Percentiles rank a stretch among this genome's conserved stretches.
Evolutionary conservation across 2,113 vertebrate genomes (phyloP).

Genomic region (Cervus canadensis): DNA sequence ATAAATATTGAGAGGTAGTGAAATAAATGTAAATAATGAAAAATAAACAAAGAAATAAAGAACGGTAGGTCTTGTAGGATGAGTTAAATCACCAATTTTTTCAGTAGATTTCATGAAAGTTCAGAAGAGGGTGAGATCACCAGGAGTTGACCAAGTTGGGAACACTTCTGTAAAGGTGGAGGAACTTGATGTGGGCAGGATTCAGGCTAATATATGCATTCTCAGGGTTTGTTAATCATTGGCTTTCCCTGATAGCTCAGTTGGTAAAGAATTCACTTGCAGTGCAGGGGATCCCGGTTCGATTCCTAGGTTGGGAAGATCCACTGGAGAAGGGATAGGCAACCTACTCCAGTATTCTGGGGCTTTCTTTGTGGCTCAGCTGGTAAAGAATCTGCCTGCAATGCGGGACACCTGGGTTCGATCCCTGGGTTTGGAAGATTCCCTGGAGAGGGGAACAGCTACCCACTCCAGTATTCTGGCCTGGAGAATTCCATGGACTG

Average conservation of each 20-base stretch:
- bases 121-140: neutral
- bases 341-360: neutral
- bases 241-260: neutral
- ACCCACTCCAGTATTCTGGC: neutral
- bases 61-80: neutral
- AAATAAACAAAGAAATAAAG: neutral
- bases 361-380: neutral
- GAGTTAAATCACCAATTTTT: neutral
- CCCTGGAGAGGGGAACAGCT: neutral
- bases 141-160: neutral
- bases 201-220: neutral
- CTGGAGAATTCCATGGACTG: neutral
- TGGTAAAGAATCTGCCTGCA: neutral
- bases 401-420: neutral
- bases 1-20: neutral
- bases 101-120: neutral
- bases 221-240: neutral
- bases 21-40: neutral
- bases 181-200: neutral
- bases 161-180: neutral
- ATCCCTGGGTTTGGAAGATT: neutral
- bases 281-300: neutral
- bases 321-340: neutral
- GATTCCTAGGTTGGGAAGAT: neutral
- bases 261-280: neutral